These are phyloP conservation scores for Oryctes rhinoceros DNA, from an alignment of 1,140 invertebrate species.

Conservation along the genomic window DNA sequence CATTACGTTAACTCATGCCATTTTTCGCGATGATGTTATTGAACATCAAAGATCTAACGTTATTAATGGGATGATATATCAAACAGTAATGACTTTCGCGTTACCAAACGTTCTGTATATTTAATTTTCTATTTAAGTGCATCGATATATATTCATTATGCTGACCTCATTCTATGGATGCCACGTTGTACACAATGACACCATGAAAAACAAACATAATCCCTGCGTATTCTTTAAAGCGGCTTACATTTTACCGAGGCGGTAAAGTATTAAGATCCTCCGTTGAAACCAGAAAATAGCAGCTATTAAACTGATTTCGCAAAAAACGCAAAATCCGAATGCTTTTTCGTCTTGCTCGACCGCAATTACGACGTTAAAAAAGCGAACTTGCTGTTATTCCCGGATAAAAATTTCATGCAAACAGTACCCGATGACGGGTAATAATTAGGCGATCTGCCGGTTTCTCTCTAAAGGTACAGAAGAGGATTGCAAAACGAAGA, in stretches of 20 bases:
- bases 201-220: too few relatives aligned
- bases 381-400: not conserved
- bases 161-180: too few relatives aligned
- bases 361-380: not conserved
- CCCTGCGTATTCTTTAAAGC: too few relatives aligned
- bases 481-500: not conserved
- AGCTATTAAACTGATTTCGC: constrained; percentile 13
- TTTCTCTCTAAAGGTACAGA: not conserved
- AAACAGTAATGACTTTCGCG: not conserved
- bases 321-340: constrained; percentile 4
- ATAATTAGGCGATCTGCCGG: constrained; percentile 11
- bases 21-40: not conserved
- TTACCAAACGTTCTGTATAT: too few relatives aligned
- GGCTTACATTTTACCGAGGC: not conserved
- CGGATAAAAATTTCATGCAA: not conserved
- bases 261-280: not conserved
- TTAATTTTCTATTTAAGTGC: too few relatives aligned
- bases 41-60: not conserved
- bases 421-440: constrained; percentile 14
- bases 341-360: not conserved
- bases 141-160: not conserved
- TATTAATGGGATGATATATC: not conserved
- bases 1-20: not conserved
- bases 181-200: too few relatives aligned
- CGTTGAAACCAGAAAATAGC: not conserved